Evolutionary conservation across 2,113 vertebrate species (phyloP), one percentile per base, ranked within the genome.

Genomic region (Ancistrus triradiatus): DNA sequence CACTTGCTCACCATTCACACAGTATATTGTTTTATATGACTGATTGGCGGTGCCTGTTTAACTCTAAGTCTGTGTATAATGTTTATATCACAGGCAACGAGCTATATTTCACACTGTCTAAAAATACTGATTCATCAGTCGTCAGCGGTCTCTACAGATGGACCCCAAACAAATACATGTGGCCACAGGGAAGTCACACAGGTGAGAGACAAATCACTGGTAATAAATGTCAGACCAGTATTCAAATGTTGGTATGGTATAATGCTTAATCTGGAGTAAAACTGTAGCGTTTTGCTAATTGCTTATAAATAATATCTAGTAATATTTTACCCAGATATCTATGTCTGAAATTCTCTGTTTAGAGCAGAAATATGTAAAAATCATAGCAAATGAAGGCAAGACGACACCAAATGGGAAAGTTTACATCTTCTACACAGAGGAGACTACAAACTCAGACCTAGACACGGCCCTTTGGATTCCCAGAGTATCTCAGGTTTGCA

Each of bases 401-500:
- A 4, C 2, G 0, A 40, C 6, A 69, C 7, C 11, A 2, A 74
- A 87, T 51, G 74, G 74, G 59, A 84, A 62, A 63, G 38, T 87
- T 0, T 86, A 84, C 33, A 75, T 63, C 21, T 87, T 89, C 31
- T 84, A 82, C 35, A 75, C 24, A 11, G 80, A 87, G 71, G 83
- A 63, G 22, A 81, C 46, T 55, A 2, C 1, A 25, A 63, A 79
- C 18, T 0, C 0, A 1, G 10, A 10, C 2, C 0, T 28, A 4
- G 19, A 59, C 11, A 67, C 59, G 27, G 51, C 69, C 0, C 50
- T 66, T 40, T 87, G 85, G 86, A 19, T 78, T 9, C 72, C 86
- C 0, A 79, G 67, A 58, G 82, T 89, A 18, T 74, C 79, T 11
- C 86, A 73, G 66, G 64, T 83, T 69, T 88, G 87, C 76, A 75